Evolutionary conservation across 1,140 invertebrate species (phyloP).

Genomic region (Brachystomella parvula): DNA sequence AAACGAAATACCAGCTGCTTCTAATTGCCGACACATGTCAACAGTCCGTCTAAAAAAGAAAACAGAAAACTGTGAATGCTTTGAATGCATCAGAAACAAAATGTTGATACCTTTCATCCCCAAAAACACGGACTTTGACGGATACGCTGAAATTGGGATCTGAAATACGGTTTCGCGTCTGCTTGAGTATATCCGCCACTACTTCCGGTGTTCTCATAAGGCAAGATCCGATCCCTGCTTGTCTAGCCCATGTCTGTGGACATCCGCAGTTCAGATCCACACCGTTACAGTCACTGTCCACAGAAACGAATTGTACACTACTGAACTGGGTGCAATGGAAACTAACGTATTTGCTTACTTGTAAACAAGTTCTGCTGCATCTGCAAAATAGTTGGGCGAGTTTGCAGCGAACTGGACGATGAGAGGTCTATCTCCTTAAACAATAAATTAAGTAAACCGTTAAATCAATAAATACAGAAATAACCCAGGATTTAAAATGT

Average conservation of each 20-base stretch:
- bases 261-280: slow-evolving; percentile 95
- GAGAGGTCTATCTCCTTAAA: slow-evolving; percentile 66
- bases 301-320: too few species aligned
- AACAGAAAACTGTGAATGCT: too few species aligned
- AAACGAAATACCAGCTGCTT: slow-evolving; percentile 77
- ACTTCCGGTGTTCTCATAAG: slow-evolving; percentile 74
- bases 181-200: slow-evolving; percentile 68
- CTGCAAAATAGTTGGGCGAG: slow-evolving; percentile 68
- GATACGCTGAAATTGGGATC: slow-evolving; percentile 72
- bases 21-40: slow-evolving; percentile 66
- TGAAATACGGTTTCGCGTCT: slow-evolving; percentile 62
- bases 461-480: too few species aligned
- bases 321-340: too few species aligned
- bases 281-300: slow-evolving; percentile 73
- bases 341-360: slow-evolving; percentile 60
- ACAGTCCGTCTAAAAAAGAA: slow-evolving; percentile 48
- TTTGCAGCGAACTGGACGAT: slow-evolving; percentile 93
- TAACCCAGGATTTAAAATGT: too few species aligned
- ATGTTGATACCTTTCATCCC: slow-evolving; percentile 47
- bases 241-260: slow-evolving; percentile 88
- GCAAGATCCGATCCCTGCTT: slow-evolving; percentile 80
- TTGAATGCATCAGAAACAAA: too few species aligned
- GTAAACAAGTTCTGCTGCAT: slow-evolving; percentile 71
- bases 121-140: slow-evolving; percentile 77
- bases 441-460: too few species aligned